Percentiles rank a stretch among this genome's conserved stretches.
phyloP scores from a whole-genome alignment of 2,797 vertebrate species.

The Platyrinchus mystaceus region DNA sequence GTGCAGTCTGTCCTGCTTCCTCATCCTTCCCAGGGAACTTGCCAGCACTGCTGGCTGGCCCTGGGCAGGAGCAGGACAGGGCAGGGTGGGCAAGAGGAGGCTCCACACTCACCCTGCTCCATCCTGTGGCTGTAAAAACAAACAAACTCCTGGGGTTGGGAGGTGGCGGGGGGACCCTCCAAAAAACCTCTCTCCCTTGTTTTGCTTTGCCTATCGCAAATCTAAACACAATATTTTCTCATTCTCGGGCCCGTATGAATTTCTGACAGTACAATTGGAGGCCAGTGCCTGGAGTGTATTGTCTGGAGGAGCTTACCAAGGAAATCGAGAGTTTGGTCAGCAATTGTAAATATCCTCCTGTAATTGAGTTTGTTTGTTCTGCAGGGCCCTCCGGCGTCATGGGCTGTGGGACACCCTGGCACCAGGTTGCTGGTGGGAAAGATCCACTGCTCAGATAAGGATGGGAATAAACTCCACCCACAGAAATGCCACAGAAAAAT shows the following conservation, averaged over 20 bases:
- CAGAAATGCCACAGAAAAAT: constrained; percentile 65
- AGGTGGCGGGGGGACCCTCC: not conserved
- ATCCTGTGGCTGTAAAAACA: constrained; percentile 71
- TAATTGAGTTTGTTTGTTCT: constrained; percentile 76
- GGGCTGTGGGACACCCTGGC: constrained; percentile 85
- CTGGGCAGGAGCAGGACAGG: not conserved
- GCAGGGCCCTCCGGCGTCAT: constrained; percentile 62
- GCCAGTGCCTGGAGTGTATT: constrained; percentile 58
- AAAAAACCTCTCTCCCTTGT: not conserved
- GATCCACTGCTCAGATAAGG: constrained; percentile 82
- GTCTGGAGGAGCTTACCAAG: constrained; percentile 71
- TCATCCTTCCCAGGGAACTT: not conserved
- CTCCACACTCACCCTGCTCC: constrained; percentile 6
- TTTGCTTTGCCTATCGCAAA: constrained; percentile 64
- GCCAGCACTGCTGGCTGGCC: not conserved
- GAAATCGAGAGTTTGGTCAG: constrained; percentile 76
- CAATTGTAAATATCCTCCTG: constrained; percentile 82
- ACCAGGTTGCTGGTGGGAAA: constrained; percentile 85
- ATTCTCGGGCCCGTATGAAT: constrained; percentile 66
- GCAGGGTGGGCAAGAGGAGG: constrained; percentile 55
- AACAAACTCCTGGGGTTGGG: constrained; percentile 40
- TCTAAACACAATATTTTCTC: constrained; percentile 75
- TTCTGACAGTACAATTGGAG: constrained; percentile 72
- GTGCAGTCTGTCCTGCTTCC: not conserved
- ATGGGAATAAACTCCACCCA: constrained; percentile 80